A percentile compares a stretch with the other conserved stretches of the same genome.
Conservation (phyloP, 2,888 invertebrate genomes). For the Phania funesta region DNA sequence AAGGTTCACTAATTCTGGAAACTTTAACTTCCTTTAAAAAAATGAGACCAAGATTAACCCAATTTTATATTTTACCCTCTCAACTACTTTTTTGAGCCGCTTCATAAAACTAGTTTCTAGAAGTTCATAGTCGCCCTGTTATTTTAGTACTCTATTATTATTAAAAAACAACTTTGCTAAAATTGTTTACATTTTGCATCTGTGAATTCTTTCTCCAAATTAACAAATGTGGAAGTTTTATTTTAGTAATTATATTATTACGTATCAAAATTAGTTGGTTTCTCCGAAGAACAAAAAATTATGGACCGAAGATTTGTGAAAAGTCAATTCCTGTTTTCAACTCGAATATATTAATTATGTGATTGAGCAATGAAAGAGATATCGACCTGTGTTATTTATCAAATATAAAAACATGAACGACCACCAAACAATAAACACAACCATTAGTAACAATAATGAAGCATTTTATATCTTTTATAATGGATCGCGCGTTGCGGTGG, state of each 20-base stretch:
- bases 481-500: constrained; percentile 39
- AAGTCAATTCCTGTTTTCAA: background rate
- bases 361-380: background rate
- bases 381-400: constrained; percentile 40
- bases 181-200: constrained; percentile 54
- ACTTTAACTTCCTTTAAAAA: too few species aligned
- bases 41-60: too few species aligned
- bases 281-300: background rate
- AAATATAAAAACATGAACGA: constrained; percentile 22
- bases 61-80: too few species aligned
- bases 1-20: too few species aligned
- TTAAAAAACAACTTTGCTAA: constrained; percentile 19
- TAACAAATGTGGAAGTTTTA: constrained; percentile 5
- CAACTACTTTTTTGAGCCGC: background rate
- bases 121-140: constrained; percentile 20
- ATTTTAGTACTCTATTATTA: background rate
- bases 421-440: constrained; percentile 12
- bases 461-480: constrained; percentile 54
- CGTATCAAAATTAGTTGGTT: background rate
- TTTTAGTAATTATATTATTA: background rate
- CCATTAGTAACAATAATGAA: constrained; percentile 10
- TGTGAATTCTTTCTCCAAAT: constrained; percentile 7
- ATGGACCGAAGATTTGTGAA: background rate
- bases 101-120: background rate
- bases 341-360: constrained; percentile 23